Base-by-base conservation (phyloP, 2,113 vertebrate genomes). In the Xerus inauris region DNA sequence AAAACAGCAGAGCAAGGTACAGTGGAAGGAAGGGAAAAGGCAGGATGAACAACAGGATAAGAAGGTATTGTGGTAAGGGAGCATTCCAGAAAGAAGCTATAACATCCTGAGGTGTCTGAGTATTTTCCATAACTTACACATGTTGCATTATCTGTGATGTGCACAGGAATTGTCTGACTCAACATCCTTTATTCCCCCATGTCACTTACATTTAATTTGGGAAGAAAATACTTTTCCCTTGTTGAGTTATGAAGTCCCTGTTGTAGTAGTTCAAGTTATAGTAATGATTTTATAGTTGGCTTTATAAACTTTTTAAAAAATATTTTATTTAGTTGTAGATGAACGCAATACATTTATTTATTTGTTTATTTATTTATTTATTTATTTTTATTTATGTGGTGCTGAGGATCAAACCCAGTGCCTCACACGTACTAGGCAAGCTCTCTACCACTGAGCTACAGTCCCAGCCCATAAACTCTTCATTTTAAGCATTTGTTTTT, bases 51-150 rank as follows among this genome's bases (percentile, higher is more conserved):
- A 62, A 19, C 76, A 40, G 81, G 76, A 47, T 54, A 26, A 80
- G 88, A 72, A 84, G 57, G 30, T 75, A 28, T 42, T 73, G 91
- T 51, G n/a, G 5, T 4, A 51, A 26, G 57, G 32, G 47, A 12
- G 45, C 89, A 87, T 87, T 89, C 84, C 64, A 94, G 91, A 87
- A 80, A 69, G 94, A 92, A 75, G 88, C 90, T 73, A 87, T 89
- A 73, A 88, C 75, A 92, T 83, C 94, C 91, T 92, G 90, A 87
- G 49, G 35, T 26, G 17, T 62, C 81, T 35, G 86, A 75, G 49
- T 12, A 5, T n/a, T 81, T 75, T 87, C 40, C 75, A 20, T 69
- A 40, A 62, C 38, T 62, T 82, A 93, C 12, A n/a, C 47, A n/a
- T 45, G 35, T 35, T 54, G 80, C 65, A 65, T 89, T 91, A 67